Evolutionary conservation across 2,113 vertebrate genomes (phyloP).

Genomic region (Picathartes gymnocephalus): DNA sequence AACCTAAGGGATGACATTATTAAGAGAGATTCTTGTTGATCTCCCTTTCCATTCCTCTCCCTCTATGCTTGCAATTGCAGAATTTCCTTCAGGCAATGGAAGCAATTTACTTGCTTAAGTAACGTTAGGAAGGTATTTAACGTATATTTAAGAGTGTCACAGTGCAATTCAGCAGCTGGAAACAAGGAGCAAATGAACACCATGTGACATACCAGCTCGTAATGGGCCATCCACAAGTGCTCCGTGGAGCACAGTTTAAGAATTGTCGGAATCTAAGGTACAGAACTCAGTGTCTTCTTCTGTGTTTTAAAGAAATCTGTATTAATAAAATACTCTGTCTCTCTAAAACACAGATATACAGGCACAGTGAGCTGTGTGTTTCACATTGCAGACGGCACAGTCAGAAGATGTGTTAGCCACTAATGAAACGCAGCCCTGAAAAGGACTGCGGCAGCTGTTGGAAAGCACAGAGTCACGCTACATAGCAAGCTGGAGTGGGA

Average conservation of each 20-base stretch:
- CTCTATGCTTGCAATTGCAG: background rate
- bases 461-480: constrained; percentile 24
- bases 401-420: background rate
- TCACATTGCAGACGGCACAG: background rate
- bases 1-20: background rate
- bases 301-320: background rate
- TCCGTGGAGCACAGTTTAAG: background rate
- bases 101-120: constrained; percentile 58
- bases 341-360: background rate
- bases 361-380: background rate
- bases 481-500: constrained; percentile 36
- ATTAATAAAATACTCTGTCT: background rate
- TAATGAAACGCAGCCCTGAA: background rate
- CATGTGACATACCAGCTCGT: constrained; percentile 32
- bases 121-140: constrained; percentile 59
- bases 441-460: background rate
- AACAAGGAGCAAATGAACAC: constrained; percentile 53
- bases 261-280: too few relatives aligned
- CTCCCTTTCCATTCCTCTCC: background rate
- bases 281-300: background rate
- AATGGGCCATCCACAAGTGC: constrained; percentile 26
- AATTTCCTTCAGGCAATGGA: constrained; percentile 38
- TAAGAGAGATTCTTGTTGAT: background rate
- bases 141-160: constrained; percentile 56
- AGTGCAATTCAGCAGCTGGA: constrained; percentile 62